Evolutionary conservation across 23 tunicate species (phyloP).

Genomic region (Clavelina lepadiformis): DNA sequence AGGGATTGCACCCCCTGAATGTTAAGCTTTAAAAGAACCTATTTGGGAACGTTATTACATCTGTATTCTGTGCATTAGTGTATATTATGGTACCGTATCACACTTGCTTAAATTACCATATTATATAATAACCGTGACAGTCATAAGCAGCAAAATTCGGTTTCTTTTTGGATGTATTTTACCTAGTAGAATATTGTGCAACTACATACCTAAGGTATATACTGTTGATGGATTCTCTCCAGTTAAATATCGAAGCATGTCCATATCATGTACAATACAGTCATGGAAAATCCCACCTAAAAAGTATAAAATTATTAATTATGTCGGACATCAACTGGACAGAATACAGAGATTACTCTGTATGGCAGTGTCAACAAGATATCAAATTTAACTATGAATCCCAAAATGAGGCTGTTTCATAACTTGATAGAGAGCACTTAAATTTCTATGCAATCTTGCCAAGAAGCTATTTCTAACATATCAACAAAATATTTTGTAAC

Average conservation of each 20-base stretch:
- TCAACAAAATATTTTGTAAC: too few relatives aligned
- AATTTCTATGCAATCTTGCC: too few relatives aligned
- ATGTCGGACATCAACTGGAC: background rate
- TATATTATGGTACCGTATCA: background rate
- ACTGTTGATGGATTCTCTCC: slow-evolving; percentile 86
- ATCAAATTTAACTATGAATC: too few relatives aligned
- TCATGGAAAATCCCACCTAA: slow-evolving; percentile 97
- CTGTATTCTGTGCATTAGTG: background rate
- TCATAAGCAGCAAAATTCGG: background rate
- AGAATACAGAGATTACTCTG: background rate
- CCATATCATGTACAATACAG: slow-evolving; percentile 94
- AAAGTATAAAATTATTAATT: background rate
- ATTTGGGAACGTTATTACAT: background rate
- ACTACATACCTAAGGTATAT: slow-evolving; percentile 41
- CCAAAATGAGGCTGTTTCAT: too few relatives aligned
- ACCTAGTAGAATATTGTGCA: background rate
- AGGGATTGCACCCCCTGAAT: too few relatives aligned
- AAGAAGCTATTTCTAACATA: too few relatives aligned
- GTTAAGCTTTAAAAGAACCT: background rate
- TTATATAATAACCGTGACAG: background rate
- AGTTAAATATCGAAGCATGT: slow-evolving; percentile 50
- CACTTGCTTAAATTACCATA: too few relatives aligned
- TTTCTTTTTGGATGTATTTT: background rate
- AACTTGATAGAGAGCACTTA: too few relatives aligned
- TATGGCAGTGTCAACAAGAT: background rate